Conservation (phyloP, 2,797 vertebrate genomes). For the Sphenodon punctatus region DNA sequence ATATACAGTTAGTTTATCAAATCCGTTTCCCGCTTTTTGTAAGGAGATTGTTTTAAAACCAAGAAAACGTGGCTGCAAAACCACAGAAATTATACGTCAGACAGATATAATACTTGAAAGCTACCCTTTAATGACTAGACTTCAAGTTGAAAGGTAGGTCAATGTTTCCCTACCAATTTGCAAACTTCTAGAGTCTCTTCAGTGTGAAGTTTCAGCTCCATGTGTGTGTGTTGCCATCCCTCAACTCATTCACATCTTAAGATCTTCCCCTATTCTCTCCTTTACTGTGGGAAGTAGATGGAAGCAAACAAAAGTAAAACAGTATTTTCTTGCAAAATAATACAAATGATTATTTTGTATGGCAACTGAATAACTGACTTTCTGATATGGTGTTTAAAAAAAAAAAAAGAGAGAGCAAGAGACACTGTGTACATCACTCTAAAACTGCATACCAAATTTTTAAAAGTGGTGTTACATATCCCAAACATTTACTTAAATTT, state of each 20-base stretch:
- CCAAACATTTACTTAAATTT: constrained; percentile 3
- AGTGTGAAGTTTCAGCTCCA: neutral
- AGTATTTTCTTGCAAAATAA: neutral
- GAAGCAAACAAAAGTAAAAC: neutral
- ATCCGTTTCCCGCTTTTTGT: too few species aligned
- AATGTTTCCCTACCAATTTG: neutral
- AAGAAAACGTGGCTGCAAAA: neutral
- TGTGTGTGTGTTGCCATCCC: neutral
- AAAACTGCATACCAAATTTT: neutral
- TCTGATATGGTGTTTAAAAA: too few species aligned
- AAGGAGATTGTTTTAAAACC: too few species aligned
- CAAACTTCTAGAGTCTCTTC: neutral
- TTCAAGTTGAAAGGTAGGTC: neutral
- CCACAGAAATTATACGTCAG: neutral
- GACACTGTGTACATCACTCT: neutral
- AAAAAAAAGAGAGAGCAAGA: neutral
- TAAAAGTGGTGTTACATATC: neutral
- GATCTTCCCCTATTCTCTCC: neutral
- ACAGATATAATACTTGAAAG: too few species aligned
- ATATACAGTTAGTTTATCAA: too few species aligned
- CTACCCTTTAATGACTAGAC: neutral
- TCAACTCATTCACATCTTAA: neutral
- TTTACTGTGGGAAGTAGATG: neutral
- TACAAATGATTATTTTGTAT: neutral
- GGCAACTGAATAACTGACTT: too few species aligned